These are phyloP conservation scores for Trematomus loennbergii DNA, from an alignment of 2,113 vertebrate genomes.

Conservation along the genomic window DNA sequence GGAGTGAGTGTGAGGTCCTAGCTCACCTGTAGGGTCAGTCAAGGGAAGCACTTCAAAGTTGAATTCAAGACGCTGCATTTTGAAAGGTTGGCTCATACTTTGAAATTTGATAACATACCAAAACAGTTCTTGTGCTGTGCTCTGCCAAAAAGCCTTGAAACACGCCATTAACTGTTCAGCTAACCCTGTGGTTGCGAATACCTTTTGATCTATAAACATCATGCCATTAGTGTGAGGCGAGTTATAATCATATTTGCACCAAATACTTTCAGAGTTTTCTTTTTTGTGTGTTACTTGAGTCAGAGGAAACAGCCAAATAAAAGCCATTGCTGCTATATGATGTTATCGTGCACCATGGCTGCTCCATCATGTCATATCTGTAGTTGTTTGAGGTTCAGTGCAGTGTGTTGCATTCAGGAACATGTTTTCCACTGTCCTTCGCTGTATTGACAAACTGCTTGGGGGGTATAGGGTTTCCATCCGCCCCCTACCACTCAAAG, in stretches of 20 bases:
- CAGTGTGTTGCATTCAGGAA: slow-evolving; percentile 39
- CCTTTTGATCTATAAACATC: neutral
- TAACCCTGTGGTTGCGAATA: slow-evolving; percentile 7
- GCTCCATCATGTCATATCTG: neutral
- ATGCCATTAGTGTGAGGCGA: neutral
- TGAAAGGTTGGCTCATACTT: slow-evolving; percentile 57
- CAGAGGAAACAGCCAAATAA: neutral
- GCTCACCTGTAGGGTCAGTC: slow-evolving; percentile 38
- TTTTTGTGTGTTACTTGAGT: neutral
- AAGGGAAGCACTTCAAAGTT: slow-evolving; percentile 40
- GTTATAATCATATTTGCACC: slow-evolving; percentile 15
- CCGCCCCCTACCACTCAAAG: slow-evolving; percentile 67
- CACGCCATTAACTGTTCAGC: neutral
- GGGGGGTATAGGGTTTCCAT: slow-evolving; percentile 75
- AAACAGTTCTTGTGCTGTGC: slow-evolving; percentile 42
- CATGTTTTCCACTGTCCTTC: slow-evolving; percentile 71
- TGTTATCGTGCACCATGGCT: neutral
- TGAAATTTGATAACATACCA: slow-evolving; percentile 63
- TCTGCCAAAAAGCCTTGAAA: slow-evolving; percentile 52
- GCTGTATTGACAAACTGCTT: slow-evolving; percentile 74
- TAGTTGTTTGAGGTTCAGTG: slow-evolving; percentile 1
- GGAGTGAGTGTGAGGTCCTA: neutral
- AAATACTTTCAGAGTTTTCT: neutral
- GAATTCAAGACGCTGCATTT: slow-evolving; percentile 48
- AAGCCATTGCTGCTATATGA: neutral